phyloP scores from a whole-genome alignment of 2,113 vertebrate species.

The Baryphthengus martii region DNA sequence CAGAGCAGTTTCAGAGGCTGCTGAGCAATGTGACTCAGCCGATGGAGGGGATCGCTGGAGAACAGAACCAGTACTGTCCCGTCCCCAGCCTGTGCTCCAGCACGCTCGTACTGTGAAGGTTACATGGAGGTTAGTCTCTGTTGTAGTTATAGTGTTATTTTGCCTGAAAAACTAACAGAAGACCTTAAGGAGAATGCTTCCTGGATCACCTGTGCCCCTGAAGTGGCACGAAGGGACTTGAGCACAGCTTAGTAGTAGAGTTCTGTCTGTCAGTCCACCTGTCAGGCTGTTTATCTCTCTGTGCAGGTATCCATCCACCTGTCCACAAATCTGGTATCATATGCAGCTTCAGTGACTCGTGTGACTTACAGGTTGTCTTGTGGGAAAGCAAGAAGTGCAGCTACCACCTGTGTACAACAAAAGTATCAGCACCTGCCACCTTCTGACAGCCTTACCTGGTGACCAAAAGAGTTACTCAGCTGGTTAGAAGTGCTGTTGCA shows the following conservation, averaged over 20 bases:
- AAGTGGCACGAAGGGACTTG: not conserved
- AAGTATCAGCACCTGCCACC: not conserved
- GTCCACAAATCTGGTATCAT: not conserved
- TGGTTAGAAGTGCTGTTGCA: not conserved
- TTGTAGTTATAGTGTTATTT: not conserved
- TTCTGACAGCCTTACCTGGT: not conserved
- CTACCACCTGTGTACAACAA: not conserved
- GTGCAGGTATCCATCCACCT: not conserved
- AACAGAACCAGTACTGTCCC: not conserved
- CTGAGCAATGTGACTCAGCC: not conserved
- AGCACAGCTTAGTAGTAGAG: not conserved
- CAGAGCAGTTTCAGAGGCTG: not conserved
- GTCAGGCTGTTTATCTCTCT: not conserved
- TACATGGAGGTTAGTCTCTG: not conserved
- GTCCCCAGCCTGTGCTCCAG: not conserved
- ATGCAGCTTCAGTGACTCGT: not conserved
- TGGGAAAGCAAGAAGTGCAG: not conserved
- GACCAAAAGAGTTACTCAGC: not conserved
- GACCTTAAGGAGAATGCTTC: not conserved
- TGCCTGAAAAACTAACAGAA: not conserved
- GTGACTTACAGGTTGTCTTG: not conserved
- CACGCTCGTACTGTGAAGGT: not conserved
- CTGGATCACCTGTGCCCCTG: not conserved
- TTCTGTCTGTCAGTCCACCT: not conserved
- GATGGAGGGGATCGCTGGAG: not conserved